phyloP scores from a whole-genome alignment of 2,113 vertebrate genomes.

The Syngnathoides biaculeatus region DNA sequence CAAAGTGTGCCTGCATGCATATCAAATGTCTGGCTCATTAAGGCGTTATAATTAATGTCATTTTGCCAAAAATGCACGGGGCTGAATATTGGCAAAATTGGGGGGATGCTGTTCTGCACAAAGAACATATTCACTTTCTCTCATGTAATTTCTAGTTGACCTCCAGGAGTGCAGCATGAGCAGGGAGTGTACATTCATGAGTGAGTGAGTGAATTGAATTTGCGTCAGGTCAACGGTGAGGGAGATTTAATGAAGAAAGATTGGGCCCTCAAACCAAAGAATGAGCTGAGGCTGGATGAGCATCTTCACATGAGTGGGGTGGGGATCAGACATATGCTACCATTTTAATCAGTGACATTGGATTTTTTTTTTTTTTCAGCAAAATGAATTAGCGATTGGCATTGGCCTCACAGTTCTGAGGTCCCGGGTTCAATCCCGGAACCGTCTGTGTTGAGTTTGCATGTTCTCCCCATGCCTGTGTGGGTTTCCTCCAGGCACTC shows the following conservation, averaged over 20 bases:
- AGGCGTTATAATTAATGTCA: conserved; percentile 57
- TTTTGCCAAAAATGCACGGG: conserved; percentile 40
- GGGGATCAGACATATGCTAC: conserved; percentile 8
- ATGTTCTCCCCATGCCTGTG: no score
- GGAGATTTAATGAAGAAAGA: conserved; percentile 60
- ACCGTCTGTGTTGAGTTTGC: no score
- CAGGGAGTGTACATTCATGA: neutral
- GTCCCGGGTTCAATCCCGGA: no score
- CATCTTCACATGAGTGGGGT: conserved; percentile 21
- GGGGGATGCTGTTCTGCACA: conserved; percentile 36
- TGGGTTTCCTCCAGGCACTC: no score
- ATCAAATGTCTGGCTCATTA: conserved; percentile 43
- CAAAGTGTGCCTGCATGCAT: conserved; percentile 31
- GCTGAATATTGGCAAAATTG: conserved; percentile 28
- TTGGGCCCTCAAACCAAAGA: conserved; percentile 49
- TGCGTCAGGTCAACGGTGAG: conserved; percentile 52
- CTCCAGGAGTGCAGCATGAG: conserved; percentile 34
- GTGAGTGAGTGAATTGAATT: conserved; percentile 30
- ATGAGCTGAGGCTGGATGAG: conserved; percentile 39
- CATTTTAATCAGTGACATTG: no score
- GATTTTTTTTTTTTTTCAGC: no score
- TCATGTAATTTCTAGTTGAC: conserved; percentile 43
- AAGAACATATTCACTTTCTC: conserved; percentile 30
- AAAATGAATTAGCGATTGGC: no score
- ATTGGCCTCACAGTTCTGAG: no score